These are phyloP conservation scores for Alouatta caraya DNA, from an alignment of 2,797 vertebrate genomes.

Conservation along the genomic window DNA sequence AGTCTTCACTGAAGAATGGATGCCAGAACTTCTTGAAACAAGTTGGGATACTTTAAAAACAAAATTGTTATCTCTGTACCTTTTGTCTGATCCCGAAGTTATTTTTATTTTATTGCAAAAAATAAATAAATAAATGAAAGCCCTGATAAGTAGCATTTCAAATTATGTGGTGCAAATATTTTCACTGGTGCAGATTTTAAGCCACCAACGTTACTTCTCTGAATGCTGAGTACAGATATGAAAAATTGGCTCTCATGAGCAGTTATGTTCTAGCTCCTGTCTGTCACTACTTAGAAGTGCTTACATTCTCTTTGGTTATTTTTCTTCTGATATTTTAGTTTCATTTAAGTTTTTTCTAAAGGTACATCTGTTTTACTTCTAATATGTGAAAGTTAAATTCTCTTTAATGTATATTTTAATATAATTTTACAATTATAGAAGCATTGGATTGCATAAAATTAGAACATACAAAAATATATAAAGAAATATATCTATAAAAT, in stretches of 20 bases:
- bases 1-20: constrained; percentile 21
- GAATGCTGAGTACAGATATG: neutral
- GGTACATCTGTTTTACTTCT: neutral
- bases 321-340: neutral
- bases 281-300: no score
- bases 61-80: neutral
- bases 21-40: neutral
- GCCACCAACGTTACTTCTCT: neutral
- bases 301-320: neutral
- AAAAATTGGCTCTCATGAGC: neutral
- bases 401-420: neutral
- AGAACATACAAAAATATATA: neutral
- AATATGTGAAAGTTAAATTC: neutral
- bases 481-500: neutral
- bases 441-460: neutral
- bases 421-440: neutral
- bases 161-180: neutral
- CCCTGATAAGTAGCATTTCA: neutral
- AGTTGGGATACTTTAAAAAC: neutral
- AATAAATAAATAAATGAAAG: neutral
- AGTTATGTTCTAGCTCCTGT: no score
- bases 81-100: neutral
- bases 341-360: neutral
- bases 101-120: neutral
- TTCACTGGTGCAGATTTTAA: neutral